Evolutionary conservation across 2,888 invertebrate genomes (phyloP), one percentile per base, ranked within the genome.

Genomic region (Synergus japonicus): DNA sequence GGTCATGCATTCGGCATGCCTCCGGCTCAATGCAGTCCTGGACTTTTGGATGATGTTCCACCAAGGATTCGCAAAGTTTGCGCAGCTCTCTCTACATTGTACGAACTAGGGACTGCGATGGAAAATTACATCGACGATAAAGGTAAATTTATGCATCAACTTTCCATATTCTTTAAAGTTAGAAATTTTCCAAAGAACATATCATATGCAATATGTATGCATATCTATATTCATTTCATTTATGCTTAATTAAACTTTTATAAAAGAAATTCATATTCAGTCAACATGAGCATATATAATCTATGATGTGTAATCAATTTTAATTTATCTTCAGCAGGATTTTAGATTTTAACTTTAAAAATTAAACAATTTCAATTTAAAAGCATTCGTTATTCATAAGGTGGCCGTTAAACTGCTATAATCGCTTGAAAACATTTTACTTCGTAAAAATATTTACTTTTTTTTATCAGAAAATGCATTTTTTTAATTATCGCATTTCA

Each of bases 1-100:
- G 91, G 86, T 85, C 91, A 88, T 87, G 90, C 85, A 81, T 88
- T 85, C 80, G 91, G 92, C 0, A 93, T 94, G 86, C 89, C 92
- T 77, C 93, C 94, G 58, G 93, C 93, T 3, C 94, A 94, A 83
- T 95, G 95, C 92, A 94, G 93, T 88, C 93, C 94, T 10, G 94
- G 93, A 0, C 92, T 93, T 76, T 85, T 94, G 1, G 94, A 95
- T 81, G 94, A 95, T 86, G 94, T 95, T 86, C 95, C 95, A 1
- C 93, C 94, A 43, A 94, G 94, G 86, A 94, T 95, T 69, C 93
- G 95, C 84, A 92, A 93, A 86, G 94, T 95, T 91, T 95, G 95
- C 89, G 94, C 94, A 85, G 95, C 95, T 8, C 93, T 95, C n/a
- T 94, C 94, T 87, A 95, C 94, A 85, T 94, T 95, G 92, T 93